Percentiles rank a stretch among this genome's conserved stretches.
Conservation (phyloP, 2,888 invertebrate genomes). For the Clanis bilineata region DNA sequence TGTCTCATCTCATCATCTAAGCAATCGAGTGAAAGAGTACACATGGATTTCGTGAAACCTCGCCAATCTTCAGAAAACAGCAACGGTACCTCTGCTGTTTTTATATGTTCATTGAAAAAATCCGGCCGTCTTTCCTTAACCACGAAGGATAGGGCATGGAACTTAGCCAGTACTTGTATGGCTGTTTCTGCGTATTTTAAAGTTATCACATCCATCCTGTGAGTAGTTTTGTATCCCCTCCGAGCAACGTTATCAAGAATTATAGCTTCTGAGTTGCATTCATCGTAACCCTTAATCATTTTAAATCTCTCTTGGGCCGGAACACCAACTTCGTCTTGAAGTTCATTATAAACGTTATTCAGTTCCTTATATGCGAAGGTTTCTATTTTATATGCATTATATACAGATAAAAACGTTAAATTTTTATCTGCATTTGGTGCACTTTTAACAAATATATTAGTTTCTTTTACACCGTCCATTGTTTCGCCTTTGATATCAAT, state of each 20-base stretch:
- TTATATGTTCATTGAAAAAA: conserved; percentile 45
- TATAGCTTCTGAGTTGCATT: conserved; percentile 39
- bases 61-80: conserved; percentile 39
- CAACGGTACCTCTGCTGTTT: conserved; percentile 27
- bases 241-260: conserved; percentile 53
- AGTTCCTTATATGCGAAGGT: conserved; percentile 49
- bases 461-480: conserved; percentile 39
- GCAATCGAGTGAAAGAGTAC: conserved; percentile 26
- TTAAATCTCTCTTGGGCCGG: conserved; percentile 45
- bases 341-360: conserved; percentile 36
- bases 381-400: conserved; percentile 41
- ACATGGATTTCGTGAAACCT: conserved; percentile 31
- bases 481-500: conserved; percentile 50
- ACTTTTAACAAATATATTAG: conserved; percentile 51
- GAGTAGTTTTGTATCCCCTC: conserved; percentile 43
- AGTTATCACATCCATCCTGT: conserved; percentile 46
- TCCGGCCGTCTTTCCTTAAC: conserved; percentile 40
- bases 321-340: conserved; percentile 48
- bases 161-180: conserved; percentile 53
- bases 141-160: conserved; percentile 53
- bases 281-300: conserved; percentile 44
- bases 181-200: conserved; percentile 47
- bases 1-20: conserved; percentile 35
- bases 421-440: conserved; percentile 26
- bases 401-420: conserved; percentile 32